Conservation (phyloP, 2,113 vertebrate species). For the Pipa parva region DNA sequence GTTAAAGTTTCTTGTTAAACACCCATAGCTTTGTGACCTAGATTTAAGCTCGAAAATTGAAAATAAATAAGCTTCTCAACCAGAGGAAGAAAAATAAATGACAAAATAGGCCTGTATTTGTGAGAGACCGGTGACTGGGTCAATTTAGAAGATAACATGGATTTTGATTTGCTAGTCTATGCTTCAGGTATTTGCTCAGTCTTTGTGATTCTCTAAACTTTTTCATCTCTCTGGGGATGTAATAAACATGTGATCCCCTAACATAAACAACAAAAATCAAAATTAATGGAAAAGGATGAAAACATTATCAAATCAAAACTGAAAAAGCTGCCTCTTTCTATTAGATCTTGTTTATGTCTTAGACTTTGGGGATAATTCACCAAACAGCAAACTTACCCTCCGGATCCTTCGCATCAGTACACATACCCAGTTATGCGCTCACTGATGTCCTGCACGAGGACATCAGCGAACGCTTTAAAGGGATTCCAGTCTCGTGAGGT, state of each 20-base stretch:
- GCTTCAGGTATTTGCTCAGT: slow-evolving; percentile 26
- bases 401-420: no score
- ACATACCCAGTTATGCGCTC: no score
- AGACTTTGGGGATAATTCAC: no score
- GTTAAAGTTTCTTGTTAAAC: background rate
- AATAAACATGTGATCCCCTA: slow-evolving; percentile 35
- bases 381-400: no score
- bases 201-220: slow-evolving; percentile 18
- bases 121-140: slow-evolving; percentile 8
- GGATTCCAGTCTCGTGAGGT: no score
- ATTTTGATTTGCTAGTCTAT: slow-evolving; percentile 19
- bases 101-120: slow-evolving; percentile 15
- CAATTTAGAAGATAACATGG: slow-evolving; percentile 33
- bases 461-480: no score
- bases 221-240: slow-evolving; percentile 27
- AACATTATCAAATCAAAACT: slow-evolving; percentile 17
- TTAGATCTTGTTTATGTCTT: slow-evolving; percentile 2
- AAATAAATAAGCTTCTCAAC: slow-evolving; percentile 5
- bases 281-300: slow-evolving; percentile 32
- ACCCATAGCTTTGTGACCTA: slow-evolving; percentile 5
- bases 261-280: slow-evolving; percentile 32
- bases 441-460: no score
- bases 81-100: background rate
- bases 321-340: background rate
- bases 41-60: slow-evolving; percentile 3